Base-by-base conservation (phyloP, 2,113 vertebrate genomes). In the Chlorocebus sabaeus region DNA sequence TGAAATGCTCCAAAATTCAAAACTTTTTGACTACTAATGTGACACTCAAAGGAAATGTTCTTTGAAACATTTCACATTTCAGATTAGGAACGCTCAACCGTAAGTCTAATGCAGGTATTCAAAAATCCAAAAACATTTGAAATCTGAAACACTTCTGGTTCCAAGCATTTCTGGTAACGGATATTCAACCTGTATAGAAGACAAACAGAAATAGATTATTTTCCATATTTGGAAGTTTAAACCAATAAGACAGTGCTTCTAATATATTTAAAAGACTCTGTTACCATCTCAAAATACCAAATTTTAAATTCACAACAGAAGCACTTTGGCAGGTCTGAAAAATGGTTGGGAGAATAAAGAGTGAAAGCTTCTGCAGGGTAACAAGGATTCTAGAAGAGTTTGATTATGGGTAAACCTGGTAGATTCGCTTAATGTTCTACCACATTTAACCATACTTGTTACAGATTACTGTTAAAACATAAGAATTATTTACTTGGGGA, bases 231-330 rank as follows among this genome's bases (percentile, higher is more conserved):
- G 81, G 14, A 97, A 40, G 80, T 93, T 93, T 95, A 50, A 89
- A 94, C 30, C 23, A 80, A 22, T n/a, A 40, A 72, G 70, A 83
- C 72, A 45, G 88, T 96, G 4, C 72, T 76, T 97, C 50, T 89
- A 64, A 67, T 81, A 55, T 64, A 82, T 85, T 78, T 96, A 50
- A 20, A 86, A 73, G 59, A n/a, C 25, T 78, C 27, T 23, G 5
- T 83, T 86, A 76, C 73, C 13, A 72, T 92, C 80, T 93, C 81
- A 92, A 90, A 96, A 93, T 82, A 85, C 35, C 27, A 90, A 83
- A 89, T 85, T 96, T 83, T 90, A 92, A 93, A 75, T 89, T 89
- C 55, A 83, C 52, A 86, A 14, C 72, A 78, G 30, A 82, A 89
- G 18, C 43, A 70, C 20, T 64, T 92, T 64, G n/a, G 50, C 52